These are phyloP conservation scores for Archocentrus centrarchus DNA, from an alignment of 2,113 vertebrate species.

Conservation along the genomic window DNA sequence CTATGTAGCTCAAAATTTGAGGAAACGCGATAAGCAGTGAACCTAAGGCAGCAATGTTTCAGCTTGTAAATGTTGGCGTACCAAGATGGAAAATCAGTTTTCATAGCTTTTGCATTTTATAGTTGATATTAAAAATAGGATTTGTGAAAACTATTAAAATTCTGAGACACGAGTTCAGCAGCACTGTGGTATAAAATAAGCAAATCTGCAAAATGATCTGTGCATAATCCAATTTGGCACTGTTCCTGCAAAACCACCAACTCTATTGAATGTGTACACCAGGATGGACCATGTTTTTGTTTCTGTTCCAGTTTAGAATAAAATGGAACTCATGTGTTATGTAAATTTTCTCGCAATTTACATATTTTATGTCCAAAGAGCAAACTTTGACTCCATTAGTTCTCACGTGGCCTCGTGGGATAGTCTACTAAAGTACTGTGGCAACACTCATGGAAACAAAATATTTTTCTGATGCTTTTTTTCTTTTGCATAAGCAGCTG, in stretches of 20 bases:
- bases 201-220: background rate
- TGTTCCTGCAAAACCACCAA: background rate
- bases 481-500: background rate
- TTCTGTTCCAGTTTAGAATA: no score
- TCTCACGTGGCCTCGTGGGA: background rate
- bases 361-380: background rate
- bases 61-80: background rate
- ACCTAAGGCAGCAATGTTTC: background rate
- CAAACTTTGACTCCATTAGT: background rate
- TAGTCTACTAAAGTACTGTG: background rate
- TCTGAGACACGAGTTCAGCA: background rate
- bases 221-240: background rate
- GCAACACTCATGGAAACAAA: background rate
- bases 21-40: background rate
- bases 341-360: background rate
- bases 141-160: background rate
- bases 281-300: no score
- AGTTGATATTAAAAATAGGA: background rate
- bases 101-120: background rate
- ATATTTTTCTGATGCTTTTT: background rate
- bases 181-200: no score
- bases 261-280: no score
- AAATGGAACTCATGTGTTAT: background rate
- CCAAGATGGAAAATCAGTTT: background rate
- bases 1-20: no score